Percentiles rank a stretch among this genome's conserved stretches.
Conservation (phyloP, 2,113 vertebrate species). For the Tylochromis polylepis region DNA sequence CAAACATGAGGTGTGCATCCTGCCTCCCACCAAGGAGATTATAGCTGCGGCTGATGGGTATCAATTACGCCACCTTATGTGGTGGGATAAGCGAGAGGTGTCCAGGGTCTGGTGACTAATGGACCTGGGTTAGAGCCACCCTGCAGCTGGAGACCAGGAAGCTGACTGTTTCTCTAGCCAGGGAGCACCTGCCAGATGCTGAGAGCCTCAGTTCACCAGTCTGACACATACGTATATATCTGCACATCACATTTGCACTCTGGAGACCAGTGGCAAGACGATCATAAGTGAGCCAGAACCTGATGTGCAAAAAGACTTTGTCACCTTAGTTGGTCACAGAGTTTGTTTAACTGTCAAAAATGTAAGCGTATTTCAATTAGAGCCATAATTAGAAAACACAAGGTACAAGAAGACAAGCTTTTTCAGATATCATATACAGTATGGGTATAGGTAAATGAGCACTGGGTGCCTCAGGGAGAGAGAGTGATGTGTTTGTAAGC, state of each 20-base stretch:
- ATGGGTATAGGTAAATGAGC: neutral
- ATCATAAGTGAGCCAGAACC: neutral
- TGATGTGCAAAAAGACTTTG: neutral
- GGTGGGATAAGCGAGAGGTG: slow-evolving; percentile 66
- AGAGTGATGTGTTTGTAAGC: slow-evolving; percentile 65
- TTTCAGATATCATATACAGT: neutral
- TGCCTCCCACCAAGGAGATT: slow-evolving; percentile 52
- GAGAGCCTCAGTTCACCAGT: slow-evolving; percentile 37
- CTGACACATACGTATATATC: slow-evolving; percentile 41
- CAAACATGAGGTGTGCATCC: slow-evolving; percentile 62
- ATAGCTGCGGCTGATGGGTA: slow-evolving; percentile 52
- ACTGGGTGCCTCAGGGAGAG: neutral
- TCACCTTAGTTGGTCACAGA: neutral
- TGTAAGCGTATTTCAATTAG: neutral
- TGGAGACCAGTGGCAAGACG: neutral
- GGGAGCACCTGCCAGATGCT: slow-evolving; percentile 61
- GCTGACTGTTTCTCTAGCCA: slow-evolving; percentile 48
- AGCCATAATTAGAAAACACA: neutral
- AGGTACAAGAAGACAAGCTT: neutral
- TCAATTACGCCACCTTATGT: slow-evolving; percentile 71
- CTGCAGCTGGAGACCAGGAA: slow-evolving; percentile 52
- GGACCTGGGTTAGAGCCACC: slow-evolving; percentile 61
- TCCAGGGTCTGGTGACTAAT: slow-evolving; percentile 69
- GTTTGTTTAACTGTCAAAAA: neutral
- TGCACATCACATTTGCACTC: slow-evolving; percentile 11